Percentiles rank a stretch among this genome's conserved stretches.
These are phyloP conservation scores for Paguma larvata DNA, from an alignment of 2,797 vertebrate species.

Conservation along the genomic window DNA sequence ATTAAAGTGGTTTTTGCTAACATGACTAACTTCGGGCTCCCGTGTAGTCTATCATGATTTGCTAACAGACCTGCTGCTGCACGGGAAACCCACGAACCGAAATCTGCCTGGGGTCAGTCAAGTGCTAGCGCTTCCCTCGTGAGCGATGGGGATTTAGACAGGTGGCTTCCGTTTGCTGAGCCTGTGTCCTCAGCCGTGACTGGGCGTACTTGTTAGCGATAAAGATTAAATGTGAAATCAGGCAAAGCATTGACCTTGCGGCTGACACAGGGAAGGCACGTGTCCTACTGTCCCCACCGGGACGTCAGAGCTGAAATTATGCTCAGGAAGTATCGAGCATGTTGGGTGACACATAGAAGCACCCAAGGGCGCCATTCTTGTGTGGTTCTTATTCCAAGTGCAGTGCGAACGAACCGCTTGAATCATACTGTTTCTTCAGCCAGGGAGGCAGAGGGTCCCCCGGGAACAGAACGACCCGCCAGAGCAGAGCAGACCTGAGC, in stretches of 20 bases:
- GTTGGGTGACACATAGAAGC: background rate
- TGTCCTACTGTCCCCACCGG: too few relatives aligned
- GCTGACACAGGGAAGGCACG: fast-evolving
- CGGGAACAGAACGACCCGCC: conserved; percentile 72
- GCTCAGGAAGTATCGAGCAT: background rate
- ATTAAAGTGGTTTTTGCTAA: conserved; percentile 31
- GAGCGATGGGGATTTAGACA: background rate
- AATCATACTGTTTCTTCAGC: conserved; percentile 73
- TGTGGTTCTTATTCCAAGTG: background rate
- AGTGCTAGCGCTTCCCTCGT: background rate
- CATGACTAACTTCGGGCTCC: background rate
- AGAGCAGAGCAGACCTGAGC: conserved; percentile 57
- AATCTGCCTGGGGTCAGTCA: background rate
- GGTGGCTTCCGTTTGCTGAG: background rate
- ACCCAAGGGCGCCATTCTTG: background rate
- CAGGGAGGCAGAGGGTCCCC: conserved; percentile 83
- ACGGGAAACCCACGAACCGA: background rate
- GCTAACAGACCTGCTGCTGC: background rate
- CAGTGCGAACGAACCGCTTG: background rate
- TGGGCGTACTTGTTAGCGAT: background rate
- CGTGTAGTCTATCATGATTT: background rate
- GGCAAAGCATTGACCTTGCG: background rate
- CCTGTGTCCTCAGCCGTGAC: background rate
- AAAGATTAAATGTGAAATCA: background rate
- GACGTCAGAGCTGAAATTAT: background rate